phyloP scores from a whole-genome alignment of 2,797 vertebrate genomes.

The Crax fasciolata region DNA sequence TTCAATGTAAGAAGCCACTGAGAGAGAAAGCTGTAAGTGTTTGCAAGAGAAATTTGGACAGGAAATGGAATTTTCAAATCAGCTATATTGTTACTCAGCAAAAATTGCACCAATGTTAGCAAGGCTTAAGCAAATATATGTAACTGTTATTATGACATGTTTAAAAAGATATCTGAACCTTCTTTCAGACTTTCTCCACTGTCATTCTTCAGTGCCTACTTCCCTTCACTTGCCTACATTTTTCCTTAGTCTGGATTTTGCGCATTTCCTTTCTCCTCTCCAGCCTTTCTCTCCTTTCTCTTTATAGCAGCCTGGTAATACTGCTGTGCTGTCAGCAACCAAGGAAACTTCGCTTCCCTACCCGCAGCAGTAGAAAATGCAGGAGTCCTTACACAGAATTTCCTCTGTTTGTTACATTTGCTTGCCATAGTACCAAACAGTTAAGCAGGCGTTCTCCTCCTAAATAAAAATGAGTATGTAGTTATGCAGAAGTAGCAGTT shows the following conservation, averaged over 20 bases:
- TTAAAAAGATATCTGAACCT: not conserved
- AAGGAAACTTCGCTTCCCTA: not conserved
- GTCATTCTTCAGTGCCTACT: not conserved
- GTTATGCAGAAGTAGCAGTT: not conserved
- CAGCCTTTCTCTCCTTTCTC: not conserved
- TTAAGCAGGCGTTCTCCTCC: conserved; percentile 5
- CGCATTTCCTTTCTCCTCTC: not conserved
- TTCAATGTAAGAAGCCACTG: not conserved
- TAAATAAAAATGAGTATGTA: conserved; percentile 10
- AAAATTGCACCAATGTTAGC: not conserved
- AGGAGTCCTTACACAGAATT: not conserved
- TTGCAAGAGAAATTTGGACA: conserved; percentile 45
- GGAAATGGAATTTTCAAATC: conserved; percentile 41
- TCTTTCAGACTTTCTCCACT: not conserved
- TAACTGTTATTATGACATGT: not conserved
- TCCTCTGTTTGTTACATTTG: conserved; percentile 12
- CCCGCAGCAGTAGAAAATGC: not conserved
- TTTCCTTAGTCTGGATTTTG: not conserved
- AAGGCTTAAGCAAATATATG: not conserved
- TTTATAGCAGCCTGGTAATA: not conserved
- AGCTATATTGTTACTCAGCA: not conserved
- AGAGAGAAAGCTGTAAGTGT: conserved; percentile 20
- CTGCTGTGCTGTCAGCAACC: not conserved
- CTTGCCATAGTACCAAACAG: not conserved
- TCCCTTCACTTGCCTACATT: not conserved